Evolutionary conservation across 2,888 invertebrate species (phyloP).

Genomic region (Escarpia spicata): DNA sequence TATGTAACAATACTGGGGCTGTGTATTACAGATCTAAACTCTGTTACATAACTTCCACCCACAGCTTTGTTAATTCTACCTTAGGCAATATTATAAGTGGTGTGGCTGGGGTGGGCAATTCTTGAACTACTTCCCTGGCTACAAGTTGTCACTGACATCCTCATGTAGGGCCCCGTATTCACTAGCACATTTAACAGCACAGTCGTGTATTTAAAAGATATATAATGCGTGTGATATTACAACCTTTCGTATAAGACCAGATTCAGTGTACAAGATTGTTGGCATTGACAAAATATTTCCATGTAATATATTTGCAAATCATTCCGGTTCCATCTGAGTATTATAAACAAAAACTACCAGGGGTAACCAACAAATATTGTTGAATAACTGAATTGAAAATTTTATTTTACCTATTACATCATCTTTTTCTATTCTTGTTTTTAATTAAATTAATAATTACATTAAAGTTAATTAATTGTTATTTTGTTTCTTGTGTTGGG

Average conservation of each 20-base stretch:
- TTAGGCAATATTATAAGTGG: background rate
- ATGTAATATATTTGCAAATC: background rate
- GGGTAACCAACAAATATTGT: background rate
- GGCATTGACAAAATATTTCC: background rate
- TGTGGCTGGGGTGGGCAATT: background rate
- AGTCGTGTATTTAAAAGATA: background rate
- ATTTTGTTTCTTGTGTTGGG: background rate
- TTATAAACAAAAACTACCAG: background rate
- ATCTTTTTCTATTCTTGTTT: background rate
- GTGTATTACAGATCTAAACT: background rate
- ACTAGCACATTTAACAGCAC: background rate
- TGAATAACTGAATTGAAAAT: background rate
- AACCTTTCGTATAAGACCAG: background rate
- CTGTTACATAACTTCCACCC: background rate
- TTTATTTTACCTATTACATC: background rate
- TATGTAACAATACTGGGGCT: background rate
- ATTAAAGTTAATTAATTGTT: background rate
- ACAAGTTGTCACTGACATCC: background rate
- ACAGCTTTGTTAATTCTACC: background rate
- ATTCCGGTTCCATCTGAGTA: background rate
- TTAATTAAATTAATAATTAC: background rate
- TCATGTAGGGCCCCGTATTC: background rate
- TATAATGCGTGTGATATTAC: background rate
- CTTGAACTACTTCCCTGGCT: background rate
- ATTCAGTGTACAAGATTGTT: background rate